Conservation (phyloP, 2,113 vertebrate species). For the Leptobrachium leishanense region DNA sequence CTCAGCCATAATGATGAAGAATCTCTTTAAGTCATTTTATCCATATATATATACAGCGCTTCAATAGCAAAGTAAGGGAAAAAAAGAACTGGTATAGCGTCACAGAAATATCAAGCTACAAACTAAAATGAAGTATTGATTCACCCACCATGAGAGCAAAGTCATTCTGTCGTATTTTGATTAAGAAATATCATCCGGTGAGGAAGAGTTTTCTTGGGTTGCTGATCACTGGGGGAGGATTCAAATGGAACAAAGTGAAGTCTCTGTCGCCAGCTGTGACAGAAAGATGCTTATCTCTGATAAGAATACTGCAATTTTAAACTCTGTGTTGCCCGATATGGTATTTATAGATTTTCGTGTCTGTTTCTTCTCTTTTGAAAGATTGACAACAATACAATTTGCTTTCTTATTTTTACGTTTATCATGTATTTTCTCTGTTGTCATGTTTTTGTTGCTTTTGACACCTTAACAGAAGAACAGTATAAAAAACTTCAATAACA, state of each 20-base stretch:
- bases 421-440: not conserved
- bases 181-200: conserved; percentile 46
- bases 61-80: not conserved
- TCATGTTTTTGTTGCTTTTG: not conserved
- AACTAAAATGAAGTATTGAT: conserved; percentile 48
- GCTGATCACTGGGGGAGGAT: conserved; percentile 30
- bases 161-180: conserved; percentile 44
- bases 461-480: not conserved
- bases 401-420: not conserved
- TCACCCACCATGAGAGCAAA: conserved; percentile 45
- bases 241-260: conserved; percentile 36
- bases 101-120: conserved; percentile 28
- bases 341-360: conserved; percentile 23
- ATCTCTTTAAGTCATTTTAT: not conserved
- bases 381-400: not conserved
- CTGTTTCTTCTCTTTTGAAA: not conserved
- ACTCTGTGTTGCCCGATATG: conserved; percentile 19
- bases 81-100: conserved; percentile 8
- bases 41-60: not conserved
- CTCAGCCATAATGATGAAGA: not conserved
- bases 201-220: conserved; percentile 32
- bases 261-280: conserved; percentile 40
- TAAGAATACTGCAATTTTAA: conserved; percentile 38
- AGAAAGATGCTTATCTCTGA: conserved; percentile 39
- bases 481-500: not conserved